phyloP scores from a whole-genome alignment of 1,140 invertebrate genomes.

The Telenomus remus region DNA sequence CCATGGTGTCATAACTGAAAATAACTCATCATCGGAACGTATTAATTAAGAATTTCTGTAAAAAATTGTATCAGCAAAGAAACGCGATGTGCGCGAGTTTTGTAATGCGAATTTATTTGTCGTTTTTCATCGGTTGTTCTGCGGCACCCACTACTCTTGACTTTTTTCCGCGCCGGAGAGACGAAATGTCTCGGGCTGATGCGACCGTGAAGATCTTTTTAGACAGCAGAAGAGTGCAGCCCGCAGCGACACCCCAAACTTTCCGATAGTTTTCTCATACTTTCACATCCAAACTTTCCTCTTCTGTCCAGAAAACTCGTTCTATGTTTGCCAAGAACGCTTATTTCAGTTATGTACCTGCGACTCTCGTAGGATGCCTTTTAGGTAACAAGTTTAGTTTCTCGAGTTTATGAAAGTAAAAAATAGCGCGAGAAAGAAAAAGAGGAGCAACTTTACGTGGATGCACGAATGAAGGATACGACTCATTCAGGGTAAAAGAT shows the following conservation, averaged over 20 bases:
- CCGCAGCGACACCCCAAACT: conserved; percentile 59
- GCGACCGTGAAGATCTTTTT: conserved; percentile 56
- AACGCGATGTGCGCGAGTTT: conserved; percentile 6
- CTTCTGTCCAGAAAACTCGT: conserved; percentile 60
- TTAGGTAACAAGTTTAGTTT: conserved; percentile 62
- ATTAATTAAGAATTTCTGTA: conserved; percentile 9
- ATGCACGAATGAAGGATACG: conserved; percentile 52
- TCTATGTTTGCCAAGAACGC: conserved; percentile 60
- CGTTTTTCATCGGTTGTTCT: conserved; percentile 46
- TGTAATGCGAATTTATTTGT: conserved; percentile 44
- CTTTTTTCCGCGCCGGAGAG: conserved; percentile 50
- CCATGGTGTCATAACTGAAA: too few species aligned
- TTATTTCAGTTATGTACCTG: conserved; percentile 62
- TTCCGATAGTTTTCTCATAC: conserved; percentile 60
- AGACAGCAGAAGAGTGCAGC: conserved; percentile 57
- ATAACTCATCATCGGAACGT: conserved; percentile 31
- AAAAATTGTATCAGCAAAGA: conserved; percentile 17
- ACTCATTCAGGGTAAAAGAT: conserved; percentile 45
- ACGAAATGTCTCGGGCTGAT: conserved; percentile 50
- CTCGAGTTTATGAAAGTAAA: conserved; percentile 61
- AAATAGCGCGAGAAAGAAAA: conserved; percentile 59
- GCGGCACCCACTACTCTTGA: conserved; percentile 49
- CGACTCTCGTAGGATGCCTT: conserved; percentile 59
- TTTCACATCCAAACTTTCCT: conserved; percentile 60
- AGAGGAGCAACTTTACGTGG: conserved; percentile 38